Conservation (phyloP, 64 coral and sea anemone genomes). For the Stichodactyla helianthus region DNA sequence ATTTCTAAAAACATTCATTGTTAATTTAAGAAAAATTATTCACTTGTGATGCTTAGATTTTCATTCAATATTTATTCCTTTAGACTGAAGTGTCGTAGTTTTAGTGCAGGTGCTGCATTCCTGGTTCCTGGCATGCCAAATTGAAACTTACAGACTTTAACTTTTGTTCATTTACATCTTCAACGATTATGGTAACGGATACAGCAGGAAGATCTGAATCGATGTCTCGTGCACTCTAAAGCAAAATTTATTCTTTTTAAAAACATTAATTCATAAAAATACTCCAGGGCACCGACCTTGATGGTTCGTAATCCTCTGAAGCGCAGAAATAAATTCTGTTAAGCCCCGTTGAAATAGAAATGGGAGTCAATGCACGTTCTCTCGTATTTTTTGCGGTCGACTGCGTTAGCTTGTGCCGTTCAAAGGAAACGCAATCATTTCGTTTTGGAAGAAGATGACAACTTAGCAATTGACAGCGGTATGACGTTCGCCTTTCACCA, state of each 20-base stretch:
- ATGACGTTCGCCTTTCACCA: too few species aligned
- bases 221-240: not conserved
- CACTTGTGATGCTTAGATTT: too few species aligned
- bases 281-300: not conserved
- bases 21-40: too few species aligned
- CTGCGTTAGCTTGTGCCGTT: too few species aligned
- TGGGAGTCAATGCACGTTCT: too few species aligned
- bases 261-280: not conserved
- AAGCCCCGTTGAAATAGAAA: too few species aligned
- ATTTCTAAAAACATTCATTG: too few species aligned
- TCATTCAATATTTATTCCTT: too few species aligned
- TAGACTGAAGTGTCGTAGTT: not conserved
- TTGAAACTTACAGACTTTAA: not conserved
- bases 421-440: too few species aligned
- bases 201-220: conserved; percentile 14
- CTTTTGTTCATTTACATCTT: not conserved
- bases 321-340: not conserved
- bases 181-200: not conserved
- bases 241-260: not conserved
- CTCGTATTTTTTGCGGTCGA: too few species aligned
- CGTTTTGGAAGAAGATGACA: too few species aligned
- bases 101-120: not conserved
- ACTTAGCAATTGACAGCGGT: too few species aligned
- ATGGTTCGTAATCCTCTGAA: not conserved
- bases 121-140: not conserved